These are phyloP conservation scores for Megalurothrips usitatus DNA, from an alignment of 2,888 invertebrate genomes.

Conservation along the genomic window DNA sequence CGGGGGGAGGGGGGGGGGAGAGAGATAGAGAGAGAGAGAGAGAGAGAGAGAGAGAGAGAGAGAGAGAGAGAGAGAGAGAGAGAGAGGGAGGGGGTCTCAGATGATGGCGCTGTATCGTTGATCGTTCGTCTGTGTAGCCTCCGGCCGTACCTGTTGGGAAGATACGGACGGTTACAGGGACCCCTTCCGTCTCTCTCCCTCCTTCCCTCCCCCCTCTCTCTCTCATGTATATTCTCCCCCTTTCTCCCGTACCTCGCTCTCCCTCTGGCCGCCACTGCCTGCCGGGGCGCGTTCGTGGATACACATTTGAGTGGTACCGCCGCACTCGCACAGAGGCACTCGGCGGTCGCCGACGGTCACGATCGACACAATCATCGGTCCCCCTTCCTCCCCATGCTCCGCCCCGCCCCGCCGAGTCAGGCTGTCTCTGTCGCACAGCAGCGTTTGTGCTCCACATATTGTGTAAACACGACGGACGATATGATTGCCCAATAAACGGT, in stretches of 20 bases:
- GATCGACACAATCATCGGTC: too few species aligned
- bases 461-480: too few species aligned
- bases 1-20: neutral
- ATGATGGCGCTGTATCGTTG: neutral
- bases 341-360: too few species aligned
- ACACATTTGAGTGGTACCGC: too few species aligned
- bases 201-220: neutral
- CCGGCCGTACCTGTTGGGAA: neutral
- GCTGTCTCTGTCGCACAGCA: too few species aligned
- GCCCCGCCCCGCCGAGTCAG: too few species aligned
- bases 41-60: too few species aligned
- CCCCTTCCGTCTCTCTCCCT: neutral
- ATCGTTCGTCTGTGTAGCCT: neutral
- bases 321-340: too few species aligned
- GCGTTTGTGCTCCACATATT: too few species aligned
- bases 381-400: too few species aligned
- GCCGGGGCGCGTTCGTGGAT: neutral
- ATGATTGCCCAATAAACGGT: too few species aligned
- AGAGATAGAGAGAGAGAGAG: constrained; percentile 8
- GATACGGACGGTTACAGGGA: neutral
- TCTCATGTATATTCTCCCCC: too few species aligned
- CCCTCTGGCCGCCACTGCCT: neutral
- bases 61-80: neutral
- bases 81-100: neutral
- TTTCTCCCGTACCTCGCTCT: neutral